Conservation (phyloP, 2,888 invertebrate genomes). For the Odontothrips loti region DNA sequence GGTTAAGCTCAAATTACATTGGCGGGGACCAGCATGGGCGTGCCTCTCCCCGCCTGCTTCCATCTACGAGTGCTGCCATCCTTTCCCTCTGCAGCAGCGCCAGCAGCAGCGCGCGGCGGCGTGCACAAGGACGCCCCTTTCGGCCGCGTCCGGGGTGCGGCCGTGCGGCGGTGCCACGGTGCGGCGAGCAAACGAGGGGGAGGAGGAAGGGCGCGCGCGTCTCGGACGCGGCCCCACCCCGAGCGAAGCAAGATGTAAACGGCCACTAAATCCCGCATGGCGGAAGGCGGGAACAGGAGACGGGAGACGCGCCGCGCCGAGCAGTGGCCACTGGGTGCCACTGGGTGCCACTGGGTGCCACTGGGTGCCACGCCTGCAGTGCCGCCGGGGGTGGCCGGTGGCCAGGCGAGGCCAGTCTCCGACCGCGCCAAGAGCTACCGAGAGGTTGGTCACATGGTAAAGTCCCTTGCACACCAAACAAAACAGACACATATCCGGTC, state of each 20-base stretch:
- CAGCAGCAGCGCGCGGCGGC: not conserved
- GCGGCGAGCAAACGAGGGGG: not conserved
- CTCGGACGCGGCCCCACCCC: not conserved
- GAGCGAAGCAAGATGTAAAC: constrained; percentile 21
- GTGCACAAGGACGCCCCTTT: not conserved
- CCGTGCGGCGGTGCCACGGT: too few species aligned
- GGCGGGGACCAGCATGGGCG: not conserved
- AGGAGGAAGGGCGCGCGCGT: not conserved
- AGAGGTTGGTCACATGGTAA: too few species aligned
- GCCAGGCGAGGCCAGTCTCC: too few species aligned
- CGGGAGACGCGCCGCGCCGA: not conserved
- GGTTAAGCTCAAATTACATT: constrained; percentile 24
- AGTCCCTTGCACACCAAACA: too few species aligned
- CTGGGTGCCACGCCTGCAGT: too few species aligned
- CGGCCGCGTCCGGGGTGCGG: not conserved
- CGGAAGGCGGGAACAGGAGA: constrained; percentile 17
- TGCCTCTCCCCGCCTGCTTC: not conserved
- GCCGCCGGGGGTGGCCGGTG: too few species aligned
- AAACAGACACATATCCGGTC: too few species aligned
- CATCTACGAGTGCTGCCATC: not conserved
- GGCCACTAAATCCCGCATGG: constrained; percentile 5
- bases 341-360: not conserved
- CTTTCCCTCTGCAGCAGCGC: not conserved
- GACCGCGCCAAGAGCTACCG: too few species aligned
- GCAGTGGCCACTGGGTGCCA: not conserved